Base-by-base conservation (phyloP, 2,797 vertebrate species). In the Melanotaenia parkinsoni region DNA sequence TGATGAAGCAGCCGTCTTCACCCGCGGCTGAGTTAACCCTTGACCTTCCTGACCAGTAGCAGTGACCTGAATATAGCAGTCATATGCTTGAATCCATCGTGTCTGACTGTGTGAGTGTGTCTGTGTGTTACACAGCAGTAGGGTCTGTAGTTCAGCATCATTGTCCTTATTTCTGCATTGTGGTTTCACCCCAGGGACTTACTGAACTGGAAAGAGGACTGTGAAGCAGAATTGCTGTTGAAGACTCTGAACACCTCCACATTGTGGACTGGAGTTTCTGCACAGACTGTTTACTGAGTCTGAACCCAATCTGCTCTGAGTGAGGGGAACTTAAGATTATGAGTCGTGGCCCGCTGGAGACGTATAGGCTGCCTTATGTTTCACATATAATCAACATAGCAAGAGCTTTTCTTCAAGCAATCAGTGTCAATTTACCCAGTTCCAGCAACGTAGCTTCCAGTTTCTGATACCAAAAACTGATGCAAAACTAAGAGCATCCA, bases 1-100 rank as follows among this genome's bases (percentile, higher is more conserved):
- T 90, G 88, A 90, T 86, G 83, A 81, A 82, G 86, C 80, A 83
- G 74, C 67, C 53, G 8, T 70, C 66, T 45, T 82, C 58, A 69
- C 69, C 74, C 77, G 73, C 11, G n/a, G 70, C 83, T 58, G 69
- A 45, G 67, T 77, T 84, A 76, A 87, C 88, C 81, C 59, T 51
- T 75, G 82, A 91, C 87, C 84, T 62, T 63, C 69, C 67, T 16
- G 54, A 51, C 57, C 63, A 53, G 54, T 59, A 50, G 69, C 77
- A 74, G 61, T 9, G 64, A 70, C 67, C 76, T 58, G 59, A 66
- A 79, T 70, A n/a, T 53, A 58, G 75, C 54, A 60, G 61, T 32
- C 57, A 28, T 61, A 10, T 59, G 20, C 56, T 53, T 6, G 58
- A 61, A 65, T 67, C n/a, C 22, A 63, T 50, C 35, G 33, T 0